Percentiles rank a stretch among this genome's conserved stretches.
These are phyloP conservation scores for Mimachlamys varia DNA, from an alignment of 2,888 invertebrate genomes.

Conservation along the genomic window DNA sequence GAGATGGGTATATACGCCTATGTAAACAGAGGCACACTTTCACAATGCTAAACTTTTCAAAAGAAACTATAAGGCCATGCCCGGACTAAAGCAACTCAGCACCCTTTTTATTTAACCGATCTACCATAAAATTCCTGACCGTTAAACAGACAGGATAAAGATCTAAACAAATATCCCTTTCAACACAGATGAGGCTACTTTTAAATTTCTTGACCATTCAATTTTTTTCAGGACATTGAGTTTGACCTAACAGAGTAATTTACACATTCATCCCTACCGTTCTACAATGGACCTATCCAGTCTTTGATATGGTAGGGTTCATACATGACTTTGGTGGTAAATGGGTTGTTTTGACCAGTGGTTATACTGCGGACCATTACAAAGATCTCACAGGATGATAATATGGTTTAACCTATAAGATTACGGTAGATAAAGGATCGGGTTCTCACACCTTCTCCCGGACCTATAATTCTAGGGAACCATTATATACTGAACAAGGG, in stretches of 20 bases:
- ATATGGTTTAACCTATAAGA: background rate
- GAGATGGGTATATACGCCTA: too few relatives aligned
- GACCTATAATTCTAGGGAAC: background rate
- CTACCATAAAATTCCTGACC: background rate
- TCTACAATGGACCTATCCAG: too few relatives aligned
- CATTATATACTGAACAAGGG: background rate
- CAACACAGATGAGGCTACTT: background rate
- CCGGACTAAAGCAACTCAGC: too few relatives aligned
- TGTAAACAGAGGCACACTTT: background rate
- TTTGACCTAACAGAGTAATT: background rate
- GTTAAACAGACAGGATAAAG: background rate
- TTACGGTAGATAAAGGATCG: background rate
- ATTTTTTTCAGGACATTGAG: background rate
- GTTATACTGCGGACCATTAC: background rate
- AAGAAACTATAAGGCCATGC: background rate
- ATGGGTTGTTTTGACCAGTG: background rate
- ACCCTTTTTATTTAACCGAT: background rate
- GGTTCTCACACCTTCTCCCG: background rate
- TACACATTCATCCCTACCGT: too few relatives aligned
- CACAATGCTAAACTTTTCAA: background rate
- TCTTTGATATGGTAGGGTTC: too few relatives aligned
- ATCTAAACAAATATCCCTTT: background rate
- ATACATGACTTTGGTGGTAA: too few relatives aligned
- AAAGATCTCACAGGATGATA: background rate
- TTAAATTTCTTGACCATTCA: background rate